phyloP scores from a whole-genome alignment of 2,113 vertebrate genomes.

The Hippotragus niger region DNA sequence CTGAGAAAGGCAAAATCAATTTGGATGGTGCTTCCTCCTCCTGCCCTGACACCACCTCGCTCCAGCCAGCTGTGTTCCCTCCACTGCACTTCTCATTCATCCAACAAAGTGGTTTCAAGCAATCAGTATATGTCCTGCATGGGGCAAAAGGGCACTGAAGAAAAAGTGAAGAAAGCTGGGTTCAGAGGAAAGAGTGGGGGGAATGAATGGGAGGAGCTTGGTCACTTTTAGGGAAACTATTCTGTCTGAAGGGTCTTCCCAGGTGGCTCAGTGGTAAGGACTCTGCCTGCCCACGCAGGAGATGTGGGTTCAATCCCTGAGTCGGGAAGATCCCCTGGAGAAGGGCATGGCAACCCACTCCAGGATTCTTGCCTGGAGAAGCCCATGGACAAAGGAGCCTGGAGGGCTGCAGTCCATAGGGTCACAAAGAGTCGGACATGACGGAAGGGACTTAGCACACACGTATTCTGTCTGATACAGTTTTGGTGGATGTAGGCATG shows the following conservation, averaged over 20 bases:
- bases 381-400: background rate
- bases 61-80: background rate
- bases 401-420: background rate
- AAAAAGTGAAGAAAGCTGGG: background rate
- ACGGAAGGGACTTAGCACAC: background rate
- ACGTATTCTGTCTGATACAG: fast-evolving
- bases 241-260: background rate
- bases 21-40: fast-evolving
- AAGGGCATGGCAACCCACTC: background rate
- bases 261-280: background rate
- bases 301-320: background rate
- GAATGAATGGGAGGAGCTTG: fast-evolving
- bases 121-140: fast-evolving
- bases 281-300: background rate
- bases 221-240: background rate
- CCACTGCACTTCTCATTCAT: background rate
- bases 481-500: fast-evolving
- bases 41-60: fast-evolving
- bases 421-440: background rate
- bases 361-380: background rate
- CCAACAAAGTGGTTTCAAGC: too few relatives aligned
- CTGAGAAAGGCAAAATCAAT: background rate
- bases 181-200: fast-evolving
- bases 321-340: background rate
- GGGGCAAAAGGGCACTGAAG: background rate